phyloP scores from a whole-genome alignment of 1,140 invertebrate species.

The Micrasema longulum region DNA sequence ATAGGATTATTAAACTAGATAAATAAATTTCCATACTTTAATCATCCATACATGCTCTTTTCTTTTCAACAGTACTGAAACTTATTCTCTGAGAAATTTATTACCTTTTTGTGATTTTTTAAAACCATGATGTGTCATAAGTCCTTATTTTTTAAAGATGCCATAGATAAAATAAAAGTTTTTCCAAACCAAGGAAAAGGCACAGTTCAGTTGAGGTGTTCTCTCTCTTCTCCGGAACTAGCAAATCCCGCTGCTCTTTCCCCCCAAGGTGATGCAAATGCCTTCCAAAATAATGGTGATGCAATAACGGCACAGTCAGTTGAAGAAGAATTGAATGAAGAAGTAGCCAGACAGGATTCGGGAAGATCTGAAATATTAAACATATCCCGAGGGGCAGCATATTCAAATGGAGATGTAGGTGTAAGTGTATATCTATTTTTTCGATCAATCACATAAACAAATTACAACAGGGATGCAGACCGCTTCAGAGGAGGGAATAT shows the following conservation, averaged over 20 bases:
- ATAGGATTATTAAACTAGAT: too few species aligned
- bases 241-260: slow-evolving; percentile 19
- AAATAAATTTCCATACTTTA: too few species aligned
- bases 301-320: background rate
- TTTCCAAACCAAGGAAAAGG: slow-evolving; percentile 8
- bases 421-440: slow-evolving; percentile 2
- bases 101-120: too few species aligned
- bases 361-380: background rate
- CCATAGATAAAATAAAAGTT: slow-evolving; percentile 17
- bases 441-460: too few species aligned
- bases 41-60: too few species aligned
- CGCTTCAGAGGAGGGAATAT: too few species aligned
- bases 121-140: too few species aligned
- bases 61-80: too few species aligned
- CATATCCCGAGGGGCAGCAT: slow-evolving; percentile 10
- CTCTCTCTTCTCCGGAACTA: slow-evolving; percentile 50
- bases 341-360: slow-evolving; percentile 26
- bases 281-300: background rate
- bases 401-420: slow-evolving; percentile 40
- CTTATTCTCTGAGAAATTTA: too few species aligned
- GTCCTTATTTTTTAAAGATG: slow-evolving; percentile 24
- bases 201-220: slow-evolving; percentile 36
- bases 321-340: background rate
- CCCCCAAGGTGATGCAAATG: background rate
- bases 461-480: too few species aligned